Conservation (phyloP, 2,113 vertebrate species). For the Alethe castanea region DNA sequence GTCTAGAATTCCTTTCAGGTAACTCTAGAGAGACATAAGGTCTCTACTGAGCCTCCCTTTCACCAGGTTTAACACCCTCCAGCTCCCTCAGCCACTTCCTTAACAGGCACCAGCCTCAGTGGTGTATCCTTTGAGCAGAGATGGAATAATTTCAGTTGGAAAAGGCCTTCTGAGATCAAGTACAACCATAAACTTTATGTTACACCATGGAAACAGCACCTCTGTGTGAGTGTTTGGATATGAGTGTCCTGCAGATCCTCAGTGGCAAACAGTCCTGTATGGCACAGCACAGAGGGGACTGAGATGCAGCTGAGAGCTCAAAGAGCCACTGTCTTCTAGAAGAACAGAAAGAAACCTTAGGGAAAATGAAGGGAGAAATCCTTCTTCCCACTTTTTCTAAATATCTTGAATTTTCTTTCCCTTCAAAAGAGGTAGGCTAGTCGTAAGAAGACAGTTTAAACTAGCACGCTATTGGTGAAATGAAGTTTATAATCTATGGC, state of each 20-base stretch:
- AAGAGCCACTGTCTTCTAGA: not conserved
- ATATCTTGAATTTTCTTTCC: not conserved
- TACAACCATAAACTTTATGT: accelerated
- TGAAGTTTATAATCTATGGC: not conserved
- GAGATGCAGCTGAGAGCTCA: not conserved
- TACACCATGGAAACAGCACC: not conserved
- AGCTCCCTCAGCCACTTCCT: not conserved
- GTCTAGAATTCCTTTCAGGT: not conserved
- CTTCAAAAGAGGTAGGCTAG: not conserved
- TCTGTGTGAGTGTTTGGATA: accelerated
- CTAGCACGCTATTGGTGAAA: not conserved
- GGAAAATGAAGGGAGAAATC: not conserved
- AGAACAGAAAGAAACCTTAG: not conserved
- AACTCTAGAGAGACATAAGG: too few species aligned
- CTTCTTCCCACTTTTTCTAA: not conserved
- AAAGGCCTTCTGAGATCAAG: not conserved
- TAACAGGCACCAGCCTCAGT: not conserved
- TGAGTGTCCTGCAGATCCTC: not conserved
- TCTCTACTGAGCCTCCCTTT: not conserved
- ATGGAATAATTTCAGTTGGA: not conserved
- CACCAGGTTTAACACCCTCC: not conserved
- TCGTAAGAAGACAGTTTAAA: not conserved
- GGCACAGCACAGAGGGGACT: accelerated
- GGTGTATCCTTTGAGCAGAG: not conserved
- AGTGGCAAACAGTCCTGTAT: not conserved